These are phyloP conservation scores for Euproctis similis DNA, from an alignment of 2,888 invertebrate species.

Conservation along the genomic window DNA sequence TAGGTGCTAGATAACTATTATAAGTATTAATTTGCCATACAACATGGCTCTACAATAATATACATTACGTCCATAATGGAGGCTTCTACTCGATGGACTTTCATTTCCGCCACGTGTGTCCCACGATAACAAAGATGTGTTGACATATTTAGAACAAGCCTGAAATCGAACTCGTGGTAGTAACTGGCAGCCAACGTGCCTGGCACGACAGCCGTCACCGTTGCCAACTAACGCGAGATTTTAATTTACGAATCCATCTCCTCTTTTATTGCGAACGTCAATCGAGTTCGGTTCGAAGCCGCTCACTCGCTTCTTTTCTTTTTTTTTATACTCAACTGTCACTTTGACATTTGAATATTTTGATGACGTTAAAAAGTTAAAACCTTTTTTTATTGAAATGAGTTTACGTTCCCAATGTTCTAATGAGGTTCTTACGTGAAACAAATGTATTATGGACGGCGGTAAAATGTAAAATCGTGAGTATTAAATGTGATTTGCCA, in stretches of 20 bases:
- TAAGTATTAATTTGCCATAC: conserved; percentile 40
- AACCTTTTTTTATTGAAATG: too few species aligned
- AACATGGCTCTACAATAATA: conserved; percentile 45
- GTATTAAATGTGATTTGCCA: too few species aligned
- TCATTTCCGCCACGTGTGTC: conserved; percentile 72
- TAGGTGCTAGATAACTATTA: too few species aligned
- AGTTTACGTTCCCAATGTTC: too few species aligned
- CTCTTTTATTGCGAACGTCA: conserved; percentile 57
- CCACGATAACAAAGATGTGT: conserved; percentile 70
- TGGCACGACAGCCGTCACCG: conserved; percentile 63
- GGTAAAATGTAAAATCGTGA: too few species aligned
- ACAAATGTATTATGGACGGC: too few species aligned
- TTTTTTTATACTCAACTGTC: too few species aligned
- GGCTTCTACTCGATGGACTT: conserved; percentile 63
- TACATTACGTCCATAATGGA: conserved; percentile 60
- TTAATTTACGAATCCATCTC: conserved; percentile 72
- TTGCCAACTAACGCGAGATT: conserved; percentile 58
- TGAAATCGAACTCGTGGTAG: conserved; percentile 69
- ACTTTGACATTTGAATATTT: too few species aligned
- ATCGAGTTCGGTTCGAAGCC: too few species aligned
- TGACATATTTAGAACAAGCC: conserved; percentile 77
- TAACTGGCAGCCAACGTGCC: conserved; percentile 34
- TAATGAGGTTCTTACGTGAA: too few species aligned
- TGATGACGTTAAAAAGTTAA: too few species aligned
- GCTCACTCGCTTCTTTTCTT: too few species aligned